Conservation (phyloP, 2,113 vertebrate genomes). For the Taxidea taxus region DNA sequence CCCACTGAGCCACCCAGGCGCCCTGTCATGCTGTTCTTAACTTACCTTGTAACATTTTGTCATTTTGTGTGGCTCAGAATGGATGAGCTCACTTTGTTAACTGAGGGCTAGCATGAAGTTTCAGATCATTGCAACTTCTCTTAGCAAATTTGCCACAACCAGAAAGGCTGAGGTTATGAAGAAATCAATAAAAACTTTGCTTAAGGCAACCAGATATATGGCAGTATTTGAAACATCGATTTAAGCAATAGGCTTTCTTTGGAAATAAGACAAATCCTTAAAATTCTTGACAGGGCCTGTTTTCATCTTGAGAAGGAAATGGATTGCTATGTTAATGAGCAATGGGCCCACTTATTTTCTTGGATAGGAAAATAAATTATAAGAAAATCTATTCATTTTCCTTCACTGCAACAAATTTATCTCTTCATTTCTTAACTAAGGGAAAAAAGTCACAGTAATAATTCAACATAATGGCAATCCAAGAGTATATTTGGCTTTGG, state of each 20-base stretch:
- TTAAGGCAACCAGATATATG: neutral
- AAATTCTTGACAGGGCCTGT: neutral
- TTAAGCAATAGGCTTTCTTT: neutral
- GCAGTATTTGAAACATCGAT: neutral
- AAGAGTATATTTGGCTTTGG: neutral
- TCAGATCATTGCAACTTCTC: neutral
- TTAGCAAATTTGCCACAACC: neutral
- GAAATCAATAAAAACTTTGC: neutral
- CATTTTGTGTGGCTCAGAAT: neutral
- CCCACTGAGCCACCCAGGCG: too few relatives aligned
- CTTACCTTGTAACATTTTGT: neutral
- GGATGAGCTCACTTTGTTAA: neutral
- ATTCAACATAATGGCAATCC: neutral
- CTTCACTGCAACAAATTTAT: neutral
- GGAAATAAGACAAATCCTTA: neutral
- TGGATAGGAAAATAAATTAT: neutral
- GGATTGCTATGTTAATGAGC: neutral
- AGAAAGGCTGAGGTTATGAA: neutral
- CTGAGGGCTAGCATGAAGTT: neutral
- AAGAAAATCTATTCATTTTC: neutral
- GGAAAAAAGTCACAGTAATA: neutral
- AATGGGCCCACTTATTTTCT: neutral
- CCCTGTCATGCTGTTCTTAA: neutral
- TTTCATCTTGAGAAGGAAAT: neutral
- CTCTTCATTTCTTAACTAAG: conserved; percentile 1